Evolutionary conservation across 53 echinoderm and acorn worm genomes (phyloP), one percentile per base, ranked within the genome.

Genomic region (Astropecten irregularis): DNA sequence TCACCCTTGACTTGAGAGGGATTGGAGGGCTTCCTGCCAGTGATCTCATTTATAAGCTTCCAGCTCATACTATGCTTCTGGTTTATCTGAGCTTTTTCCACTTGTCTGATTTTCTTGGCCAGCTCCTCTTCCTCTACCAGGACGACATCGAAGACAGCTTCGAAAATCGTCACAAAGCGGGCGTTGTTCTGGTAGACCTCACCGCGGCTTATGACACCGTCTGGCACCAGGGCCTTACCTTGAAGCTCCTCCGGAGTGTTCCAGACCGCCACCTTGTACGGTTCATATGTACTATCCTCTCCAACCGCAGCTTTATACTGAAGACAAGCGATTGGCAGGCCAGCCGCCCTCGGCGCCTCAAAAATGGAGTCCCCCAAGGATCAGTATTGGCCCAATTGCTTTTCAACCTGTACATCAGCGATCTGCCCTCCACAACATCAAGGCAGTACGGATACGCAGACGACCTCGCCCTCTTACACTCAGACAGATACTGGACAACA

Each of bases 171-270:
- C 53, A 76, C 47, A 89, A 89, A 59, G 84, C 68, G 9, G 67
- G 89, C n/a, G 84, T 23, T 9, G 48, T 84, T 10, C 44, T 84
- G 8, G 77, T 89, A 2, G 84, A 89, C 54, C 72, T 88, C n/a
- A 88, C 88, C n/a, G 88, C 88, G 3, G 88, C 88, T 4, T 87
- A 82, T 32, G 83, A 88, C 56, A 88, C 88, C 0, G 83, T 83
- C 21, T 88, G 88, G 88, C 88, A 83, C 44, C 71, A 63, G 13
- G 71, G 83, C 5, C 64, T 83, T 10, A 58, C 35, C 47, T 49
- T 70, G 36, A 88, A 88, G 71, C 82, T 88, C 3, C 63, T 82
- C 0, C 70, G 50, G 3, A 59, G 28, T 15, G 46, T 88, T 20
- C 82, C 71, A 36, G 83, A 83, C 83, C 50, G 52, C 3, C 64